Percentiles rank a stretch among this genome's conserved stretches.
Conservation (phyloP, 2,113 vertebrate species). For the Proterorhinus semilunaris region DNA sequence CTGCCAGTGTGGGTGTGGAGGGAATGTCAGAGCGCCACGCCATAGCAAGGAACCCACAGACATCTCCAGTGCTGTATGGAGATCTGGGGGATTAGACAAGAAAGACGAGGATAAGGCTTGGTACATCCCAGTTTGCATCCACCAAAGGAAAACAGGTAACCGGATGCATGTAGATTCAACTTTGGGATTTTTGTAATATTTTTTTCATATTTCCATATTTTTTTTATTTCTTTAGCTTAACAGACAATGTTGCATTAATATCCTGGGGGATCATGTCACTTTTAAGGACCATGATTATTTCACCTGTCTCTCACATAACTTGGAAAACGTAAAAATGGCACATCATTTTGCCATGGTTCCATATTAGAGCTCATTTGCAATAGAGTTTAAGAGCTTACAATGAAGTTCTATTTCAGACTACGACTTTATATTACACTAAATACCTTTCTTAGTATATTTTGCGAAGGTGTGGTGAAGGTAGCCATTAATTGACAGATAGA, state of each 20-base stretch:
- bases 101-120: constrained; percentile 65
- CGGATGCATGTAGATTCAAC: too few species aligned
- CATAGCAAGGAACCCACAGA: constrained; percentile 74
- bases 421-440: constrained; percentile 1
- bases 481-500: background rate
- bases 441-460: background rate
- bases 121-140: constrained; percentile 52
- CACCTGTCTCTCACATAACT: constrained; percentile 13
- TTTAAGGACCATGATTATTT: constrained; percentile 19
- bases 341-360: background rate
- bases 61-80: constrained; percentile 65
- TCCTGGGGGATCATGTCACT: background rate
- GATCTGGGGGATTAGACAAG: constrained; percentile 60
- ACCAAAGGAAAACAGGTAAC: constrained; percentile 50
- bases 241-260: background rate
- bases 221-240: background rate
- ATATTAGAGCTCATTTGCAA: background rate
- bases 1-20: constrained; percentile 81
- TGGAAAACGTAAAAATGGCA: constrained; percentile 18
- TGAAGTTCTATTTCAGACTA: constrained; percentile 3
- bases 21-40: constrained; percentile 80
- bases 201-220: background rate
- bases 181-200: background rate
- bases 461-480: background rate
- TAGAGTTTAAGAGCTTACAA: background rate